Evolutionary conservation across 2,797 vertebrate species (phyloP).

Genomic region (Chelon labrosus): DNA sequence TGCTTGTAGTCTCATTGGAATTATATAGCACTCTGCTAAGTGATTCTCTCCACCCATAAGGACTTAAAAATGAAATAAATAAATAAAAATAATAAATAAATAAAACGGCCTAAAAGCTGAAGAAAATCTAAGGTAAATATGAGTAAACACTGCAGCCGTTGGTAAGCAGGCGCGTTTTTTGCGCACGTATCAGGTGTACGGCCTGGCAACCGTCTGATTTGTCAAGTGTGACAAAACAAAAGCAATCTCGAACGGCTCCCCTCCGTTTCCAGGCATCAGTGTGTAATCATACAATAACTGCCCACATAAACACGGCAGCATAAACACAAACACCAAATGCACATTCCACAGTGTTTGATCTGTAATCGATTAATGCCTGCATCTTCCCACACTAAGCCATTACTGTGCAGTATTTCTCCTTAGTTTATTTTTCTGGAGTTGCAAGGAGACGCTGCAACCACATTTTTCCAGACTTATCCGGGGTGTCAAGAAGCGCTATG

Average conservation of each 20-base stretch:
- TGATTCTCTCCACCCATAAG: too few relatives aligned
- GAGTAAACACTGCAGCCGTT: neutral
- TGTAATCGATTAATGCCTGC: neutral
- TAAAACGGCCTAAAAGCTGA: too few relatives aligned
- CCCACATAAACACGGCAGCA: slow-evolving; percentile 44
- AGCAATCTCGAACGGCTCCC: slow-evolving; percentile 42
- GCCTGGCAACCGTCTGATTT: slow-evolving; percentile 26
- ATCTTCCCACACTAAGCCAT: too few relatives aligned
- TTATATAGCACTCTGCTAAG: neutral
- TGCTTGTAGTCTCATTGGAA: neutral
- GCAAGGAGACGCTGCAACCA: too few relatives aligned
- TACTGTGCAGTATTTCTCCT: too few relatives aligned
- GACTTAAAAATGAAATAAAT: too few relatives aligned
- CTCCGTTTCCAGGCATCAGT: slow-evolving; percentile 11
- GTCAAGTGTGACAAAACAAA: slow-evolving; percentile 68
- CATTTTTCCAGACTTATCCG: too few relatives aligned
- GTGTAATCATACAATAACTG: slow-evolving; percentile 46
- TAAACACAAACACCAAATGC: slow-evolving; percentile 23
- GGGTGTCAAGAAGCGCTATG: too few relatives aligned
- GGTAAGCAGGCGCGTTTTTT: neutral
- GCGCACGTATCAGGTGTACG: slow-evolving; percentile 7
- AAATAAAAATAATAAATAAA: too few relatives aligned
- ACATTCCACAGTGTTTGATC: neutral
- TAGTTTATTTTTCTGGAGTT: too few relatives aligned
- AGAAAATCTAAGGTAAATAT: neutral